These are phyloP conservation scores for Myotis pilosus DNA, from an alignment of 2,797 vertebrate species.

Conservation along the genomic window DNA sequence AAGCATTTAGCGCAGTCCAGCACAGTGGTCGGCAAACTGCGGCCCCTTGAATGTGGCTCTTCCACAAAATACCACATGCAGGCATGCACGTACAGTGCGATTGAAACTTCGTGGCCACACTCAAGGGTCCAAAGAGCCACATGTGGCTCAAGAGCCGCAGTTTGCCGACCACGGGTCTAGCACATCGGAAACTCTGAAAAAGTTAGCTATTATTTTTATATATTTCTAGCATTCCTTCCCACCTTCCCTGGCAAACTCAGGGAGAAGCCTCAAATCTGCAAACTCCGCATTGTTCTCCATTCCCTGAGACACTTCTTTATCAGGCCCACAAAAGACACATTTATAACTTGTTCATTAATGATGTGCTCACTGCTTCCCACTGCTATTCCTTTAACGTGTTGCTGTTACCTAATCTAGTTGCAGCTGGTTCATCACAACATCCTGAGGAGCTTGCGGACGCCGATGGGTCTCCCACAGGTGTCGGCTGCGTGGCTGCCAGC, in stretches of 20 bases:
- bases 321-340: slow-evolving; percentile 44
- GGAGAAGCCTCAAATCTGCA: slow-evolving; percentile 9
- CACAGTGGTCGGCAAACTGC: not conserved
- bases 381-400: slow-evolving; percentile 59
- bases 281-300: slow-evolving; percentile 62
- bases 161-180: not conserved
- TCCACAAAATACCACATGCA: too few relatives aligned
- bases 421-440: slow-evolving; percentile 77
- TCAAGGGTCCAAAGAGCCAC: too few relatives aligned
- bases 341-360: slow-evolving; percentile 51
- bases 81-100: too few relatives aligned
- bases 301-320: slow-evolving; percentile 60
- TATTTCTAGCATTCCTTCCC: not conserved
- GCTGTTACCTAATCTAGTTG: slow-evolving; percentile 75
- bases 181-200: not conserved
- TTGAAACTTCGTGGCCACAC: too few relatives aligned
- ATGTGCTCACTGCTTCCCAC: slow-evolving; percentile 59
- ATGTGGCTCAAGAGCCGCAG: too few relatives aligned
- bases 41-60: too few relatives aligned
- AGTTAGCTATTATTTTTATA: not conserved
- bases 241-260: not conserved
- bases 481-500: slow-evolving; percentile 57
- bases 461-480: slow-evolving; percentile 57
- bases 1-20: not conserved
- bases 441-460: slow-evolving; percentile 64